A percentile compares a stretch with the other conserved stretches of the same genome.
phyloP scores from a whole-genome alignment of 2,113 vertebrate species.

The Amphilophus citrinellus region DNA sequence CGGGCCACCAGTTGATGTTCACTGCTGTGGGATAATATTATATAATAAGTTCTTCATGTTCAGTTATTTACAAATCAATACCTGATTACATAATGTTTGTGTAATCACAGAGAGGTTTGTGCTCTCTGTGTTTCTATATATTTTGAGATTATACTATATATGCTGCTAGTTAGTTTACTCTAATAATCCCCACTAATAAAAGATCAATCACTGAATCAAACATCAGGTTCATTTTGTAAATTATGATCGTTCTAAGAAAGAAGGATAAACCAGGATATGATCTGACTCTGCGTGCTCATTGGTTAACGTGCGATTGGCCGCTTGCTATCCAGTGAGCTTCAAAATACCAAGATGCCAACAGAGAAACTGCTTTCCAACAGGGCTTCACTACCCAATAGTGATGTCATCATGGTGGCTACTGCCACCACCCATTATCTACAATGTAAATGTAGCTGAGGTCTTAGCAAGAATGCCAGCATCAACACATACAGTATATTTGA shows the following conservation, averaged over 20 bases:
- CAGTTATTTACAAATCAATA: too few relatives aligned
- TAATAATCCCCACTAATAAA: neutral
- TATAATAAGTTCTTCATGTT: too few relatives aligned
- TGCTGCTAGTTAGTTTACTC: neutral
- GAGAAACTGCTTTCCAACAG: neutral
- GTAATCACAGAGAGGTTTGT: too few relatives aligned
- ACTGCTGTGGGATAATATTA: too few relatives aligned
- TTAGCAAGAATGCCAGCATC: neutral
- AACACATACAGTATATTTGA: neutral
- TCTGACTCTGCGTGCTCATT: neutral
- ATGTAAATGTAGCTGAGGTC: neutral
- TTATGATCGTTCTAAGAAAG: neutral
- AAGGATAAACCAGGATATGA: neutral
- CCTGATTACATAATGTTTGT: too few relatives aligned
- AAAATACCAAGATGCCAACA: neutral
- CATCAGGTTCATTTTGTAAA: neutral
- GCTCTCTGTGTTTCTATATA: neutral
- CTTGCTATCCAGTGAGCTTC: neutral
- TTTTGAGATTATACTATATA: neutral
- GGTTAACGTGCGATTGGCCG: neutral
- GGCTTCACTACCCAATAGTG: too few relatives aligned
- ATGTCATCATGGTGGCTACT: neutral
- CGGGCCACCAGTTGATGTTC: too few relatives aligned
- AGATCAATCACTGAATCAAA: neutral
- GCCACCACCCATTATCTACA: neutral